Evolutionary conservation across 1,140 invertebrate genomes (phyloP), one percentile per base, ranked within the genome.

Genomic region (Leptopilina boulardi): DNA sequence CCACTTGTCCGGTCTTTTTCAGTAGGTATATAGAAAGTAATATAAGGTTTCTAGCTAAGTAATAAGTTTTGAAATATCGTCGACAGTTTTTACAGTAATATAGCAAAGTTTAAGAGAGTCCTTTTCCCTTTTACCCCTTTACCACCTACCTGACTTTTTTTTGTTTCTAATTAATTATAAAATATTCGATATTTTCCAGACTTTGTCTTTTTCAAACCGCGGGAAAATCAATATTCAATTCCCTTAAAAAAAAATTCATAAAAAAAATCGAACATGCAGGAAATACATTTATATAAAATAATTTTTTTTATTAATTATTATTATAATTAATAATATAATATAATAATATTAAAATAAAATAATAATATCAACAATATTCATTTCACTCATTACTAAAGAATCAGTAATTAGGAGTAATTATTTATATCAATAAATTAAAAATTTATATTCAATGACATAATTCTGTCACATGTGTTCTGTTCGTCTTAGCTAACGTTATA

Each of bases 51-150:
- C 41, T 51, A 59, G 66, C 81, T 85, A 86, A 87, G 85, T 86
- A 79, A 78, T 79, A 87, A 87, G 80, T 87, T 86, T 84, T 84
- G 83, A 87, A 87, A 87, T 86, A 87, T 80, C 78, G 30, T 47
- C 70, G 59, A 70, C 79, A 54, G 71, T 71, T 72, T 51, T 47
- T 38, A 11, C 18, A 19, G 26, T 23, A n/a, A n/a, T n/a, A n/a
- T n/a, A 66, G 13, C 76, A 71, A n/a, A 71, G 30, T 59, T 66
- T 30, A 66, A 66, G 15, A 66, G 59, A 38, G 9, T 9, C 11
- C 21, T 2, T 9, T 26, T 23, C 21, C 13, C 19, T 1, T 13
- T 0, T 56, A 0, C 19, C 41, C 19, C 21, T 26, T 13, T 38
- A 42, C 42, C 9, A 10, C 8, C 11, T 19, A 21, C 41, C 38